Evolutionary conservation across 2,113 vertebrate species (phyloP).

Genomic region (Muntiacus muntjak): DNA sequence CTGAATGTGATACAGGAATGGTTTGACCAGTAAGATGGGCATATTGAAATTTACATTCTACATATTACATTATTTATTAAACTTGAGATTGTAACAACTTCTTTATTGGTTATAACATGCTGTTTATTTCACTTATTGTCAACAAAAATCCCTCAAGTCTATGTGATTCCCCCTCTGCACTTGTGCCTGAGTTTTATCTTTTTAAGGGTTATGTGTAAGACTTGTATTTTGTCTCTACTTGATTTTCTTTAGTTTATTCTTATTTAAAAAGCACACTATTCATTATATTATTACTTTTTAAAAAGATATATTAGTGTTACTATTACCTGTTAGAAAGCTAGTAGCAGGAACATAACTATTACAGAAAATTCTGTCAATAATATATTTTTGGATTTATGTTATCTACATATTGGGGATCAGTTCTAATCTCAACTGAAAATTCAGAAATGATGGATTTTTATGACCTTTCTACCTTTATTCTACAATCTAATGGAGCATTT

Average conservation of each 20-base stretch:
- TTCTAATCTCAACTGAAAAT: neutral
- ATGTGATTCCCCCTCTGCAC: neutral
- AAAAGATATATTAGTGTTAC: neutral
- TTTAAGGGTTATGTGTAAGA: neutral
- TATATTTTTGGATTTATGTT: neutral
- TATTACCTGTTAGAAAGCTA: neutral
- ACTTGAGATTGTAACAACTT: neutral
- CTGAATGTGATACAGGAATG: neutral
- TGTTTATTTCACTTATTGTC: neutral
- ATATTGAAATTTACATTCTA: neutral
- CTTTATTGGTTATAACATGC: neutral
- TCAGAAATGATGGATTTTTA: neutral
- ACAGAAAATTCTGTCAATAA: neutral
- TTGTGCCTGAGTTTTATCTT: neutral
- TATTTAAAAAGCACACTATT: neutral
- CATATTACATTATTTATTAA: neutral
- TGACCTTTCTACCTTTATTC: neutral
- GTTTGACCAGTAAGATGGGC: neutral
- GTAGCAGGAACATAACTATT: neutral
- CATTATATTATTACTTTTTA: neutral
- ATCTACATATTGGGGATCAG: neutral
- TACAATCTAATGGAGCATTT: neutral
- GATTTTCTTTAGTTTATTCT: neutral
- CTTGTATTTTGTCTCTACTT: neutral
- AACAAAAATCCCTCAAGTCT: neutral